Conservation (phyloP, 2,888 invertebrate genomes). For the Lagria hirta region DNA sequence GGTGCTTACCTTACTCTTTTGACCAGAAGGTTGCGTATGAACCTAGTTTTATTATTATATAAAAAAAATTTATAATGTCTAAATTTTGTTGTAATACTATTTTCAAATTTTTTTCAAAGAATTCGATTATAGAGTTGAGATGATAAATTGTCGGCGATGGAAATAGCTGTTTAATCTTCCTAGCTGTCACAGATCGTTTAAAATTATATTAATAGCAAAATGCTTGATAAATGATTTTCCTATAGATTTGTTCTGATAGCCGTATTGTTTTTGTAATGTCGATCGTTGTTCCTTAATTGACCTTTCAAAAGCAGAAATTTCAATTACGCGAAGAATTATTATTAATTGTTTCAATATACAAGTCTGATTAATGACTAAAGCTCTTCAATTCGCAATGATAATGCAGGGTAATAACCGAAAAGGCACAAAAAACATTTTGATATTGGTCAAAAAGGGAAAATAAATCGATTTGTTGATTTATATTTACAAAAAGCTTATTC, state of each 20-base stretch:
- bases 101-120: too few relatives aligned
- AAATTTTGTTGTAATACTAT: too few relatives aligned
- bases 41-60: too few relatives aligned
- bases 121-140: too few relatives aligned
- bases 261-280: constrained; percentile 29
- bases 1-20: too few relatives aligned
- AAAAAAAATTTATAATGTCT: too few relatives aligned
- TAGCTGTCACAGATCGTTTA: constrained; percentile 30
- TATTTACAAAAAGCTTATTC: constrained; percentile 35
- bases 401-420: constrained; percentile 12
- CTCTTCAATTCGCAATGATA: constrained; percentile 6
- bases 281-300: constrained; percentile 32
- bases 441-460: too few relatives aligned
- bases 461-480: constrained; percentile 30
- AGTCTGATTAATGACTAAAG: constrained; percentile 23
- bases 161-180: constrained; percentile 30
- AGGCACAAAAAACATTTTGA: constrained; percentile 7
- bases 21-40: too few relatives aligned
- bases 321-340: constrained; percentile 34
- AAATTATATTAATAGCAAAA: constrained; percentile 32
- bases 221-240: constrained; percentile 31
- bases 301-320: constrained; percentile 36
- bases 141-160: constrained; percentile 29
- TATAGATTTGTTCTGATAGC: constrained; percentile 26
- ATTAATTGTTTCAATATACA: constrained; percentile 33